Evolutionary conservation across 2,888 invertebrate genomes (phyloP).

Genomic region (Eupithecia subumbrata): DNA sequence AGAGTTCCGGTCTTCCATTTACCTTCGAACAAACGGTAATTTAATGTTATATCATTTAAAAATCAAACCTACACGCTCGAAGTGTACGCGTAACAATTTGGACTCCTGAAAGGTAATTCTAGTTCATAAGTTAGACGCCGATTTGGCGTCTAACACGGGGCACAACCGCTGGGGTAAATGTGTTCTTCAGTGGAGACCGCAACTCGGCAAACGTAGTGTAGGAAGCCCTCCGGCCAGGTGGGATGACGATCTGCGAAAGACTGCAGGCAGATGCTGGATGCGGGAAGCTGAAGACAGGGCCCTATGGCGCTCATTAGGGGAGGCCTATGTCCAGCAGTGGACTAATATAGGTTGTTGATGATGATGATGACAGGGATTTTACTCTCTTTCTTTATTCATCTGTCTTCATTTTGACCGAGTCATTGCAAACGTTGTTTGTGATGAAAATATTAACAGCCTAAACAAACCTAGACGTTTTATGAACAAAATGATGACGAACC

Average conservation of each 20-base stretch:
- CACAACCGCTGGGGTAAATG: too few relatives aligned
- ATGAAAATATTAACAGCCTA: not conserved
- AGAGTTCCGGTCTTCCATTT: conserved; percentile 75
- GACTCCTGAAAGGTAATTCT: not conserved
- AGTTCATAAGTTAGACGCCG: not conserved
- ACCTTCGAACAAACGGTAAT: conserved; percentile 78
- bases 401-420: not conserved
- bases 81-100: not conserved
- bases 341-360: too few relatives aligned
- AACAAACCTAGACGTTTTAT: not conserved
- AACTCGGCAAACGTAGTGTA: too few relatives aligned
- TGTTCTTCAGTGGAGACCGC: too few relatives aligned
- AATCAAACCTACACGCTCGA: not conserved
- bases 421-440: not conserved
- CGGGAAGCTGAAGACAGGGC: too few relatives aligned
- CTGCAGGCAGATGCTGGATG: too few relatives aligned
- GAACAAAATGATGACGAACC: not conserved
- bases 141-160: not conserved
- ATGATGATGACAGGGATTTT: not conserved
- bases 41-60: not conserved
- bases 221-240: too few relatives aligned
- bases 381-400: not conserved
- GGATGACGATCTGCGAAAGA: too few relatives aligned
- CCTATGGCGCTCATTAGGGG: too few relatives aligned
- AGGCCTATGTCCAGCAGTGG: too few relatives aligned